phyloP scores from a whole-genome alignment of 1,140 invertebrate species.

The Eulimnadia texana region DNA sequence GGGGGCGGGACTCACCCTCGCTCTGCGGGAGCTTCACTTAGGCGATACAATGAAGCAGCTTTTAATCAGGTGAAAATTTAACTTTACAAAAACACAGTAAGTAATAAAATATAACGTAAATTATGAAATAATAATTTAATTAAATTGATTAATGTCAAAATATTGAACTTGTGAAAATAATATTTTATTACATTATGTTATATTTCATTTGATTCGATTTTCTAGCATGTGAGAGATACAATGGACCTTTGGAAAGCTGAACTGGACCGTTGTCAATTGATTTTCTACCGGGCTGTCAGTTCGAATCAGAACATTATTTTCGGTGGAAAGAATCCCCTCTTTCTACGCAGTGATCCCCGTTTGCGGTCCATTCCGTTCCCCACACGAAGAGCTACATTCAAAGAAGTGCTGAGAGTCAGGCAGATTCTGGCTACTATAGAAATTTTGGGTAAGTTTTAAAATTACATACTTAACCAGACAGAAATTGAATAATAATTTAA shows the following conservation, averaged over 20 bases:
- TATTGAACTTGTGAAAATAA: too few species aligned
- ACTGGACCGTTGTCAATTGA: slow-evolving; percentile 49
- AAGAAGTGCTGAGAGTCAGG: slow-evolving; percentile 61
- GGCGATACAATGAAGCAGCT: slow-evolving; percentile 52
- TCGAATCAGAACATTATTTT: slow-evolving; percentile 58
- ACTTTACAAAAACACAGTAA: too few species aligned
- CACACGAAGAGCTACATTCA: slow-evolving; percentile 62
- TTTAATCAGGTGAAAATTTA: slow-evolving; percentile 42
- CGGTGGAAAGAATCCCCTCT: slow-evolving; percentile 49
- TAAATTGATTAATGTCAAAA: too few species aligned
- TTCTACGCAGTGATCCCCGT: slow-evolving; percentile 47
- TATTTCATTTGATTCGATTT: slow-evolving; percentile 19
- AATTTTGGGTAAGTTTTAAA: slow-evolving; percentile 56
- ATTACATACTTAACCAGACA: too few species aligned
- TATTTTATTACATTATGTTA: slow-evolving; percentile 13
- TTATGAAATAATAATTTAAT: too few species aligned
- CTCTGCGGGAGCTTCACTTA: slow-evolving; percentile 64
- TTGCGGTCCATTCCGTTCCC: slow-evolving; percentile 65
- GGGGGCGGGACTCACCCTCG: slow-evolving; percentile 42
- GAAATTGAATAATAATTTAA: too few species aligned
- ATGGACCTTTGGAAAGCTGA: slow-evolving; percentile 49
- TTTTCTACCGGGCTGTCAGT: slow-evolving; percentile 62
- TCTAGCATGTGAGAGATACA: slow-evolving; percentile 65
- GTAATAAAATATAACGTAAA: too few species aligned
- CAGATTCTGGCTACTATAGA: slow-evolving; percentile 51